phyloP scores from a whole-genome alignment of 2,113 vertebrate species.

The Pollachius pollachius region DNA sequence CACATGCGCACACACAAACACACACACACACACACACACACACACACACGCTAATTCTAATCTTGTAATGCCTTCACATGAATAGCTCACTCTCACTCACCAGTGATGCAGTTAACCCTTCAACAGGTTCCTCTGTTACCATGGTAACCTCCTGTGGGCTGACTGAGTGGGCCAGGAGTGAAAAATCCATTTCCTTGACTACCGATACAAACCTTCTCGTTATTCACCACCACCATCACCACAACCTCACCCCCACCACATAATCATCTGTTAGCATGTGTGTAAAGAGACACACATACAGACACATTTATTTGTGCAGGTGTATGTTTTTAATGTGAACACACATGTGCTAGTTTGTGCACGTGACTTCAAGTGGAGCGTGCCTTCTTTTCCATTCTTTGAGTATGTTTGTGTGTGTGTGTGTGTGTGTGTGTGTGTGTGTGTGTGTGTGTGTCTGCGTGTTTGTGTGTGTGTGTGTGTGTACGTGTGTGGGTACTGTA shows the following conservation, averaged over 20 bases:
- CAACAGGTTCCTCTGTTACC: constrained; percentile 70
- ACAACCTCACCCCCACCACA: too few species aligned
- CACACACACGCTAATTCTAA: constrained; percentile 22
- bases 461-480: constrained; percentile 14
- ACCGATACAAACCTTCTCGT: constrained; percentile 45
- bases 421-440: constrained; percentile 2
- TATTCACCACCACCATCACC: too few species aligned
- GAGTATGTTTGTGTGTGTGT: constrained; percentile 1
- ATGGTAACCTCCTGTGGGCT: constrained; percentile 60
- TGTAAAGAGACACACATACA: too few species aligned
- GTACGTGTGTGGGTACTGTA: constrained; percentile 4
- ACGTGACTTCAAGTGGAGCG: too few species aligned
- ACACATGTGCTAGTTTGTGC: too few species aligned
- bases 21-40: constrained; percentile 14
- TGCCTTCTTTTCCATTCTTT: too few species aligned
- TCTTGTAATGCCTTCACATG: constrained; percentile 34
- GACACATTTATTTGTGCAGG: too few species aligned
- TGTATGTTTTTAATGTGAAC: too few species aligned
- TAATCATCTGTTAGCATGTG: too few species aligned
- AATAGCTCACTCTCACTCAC: constrained; percentile 28
- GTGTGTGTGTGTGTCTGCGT: not conserved
- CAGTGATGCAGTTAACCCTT: constrained; percentile 54
- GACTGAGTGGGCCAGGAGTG: constrained; percentile 43
- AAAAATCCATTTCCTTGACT: constrained; percentile 57
- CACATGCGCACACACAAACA: constrained; percentile 3